Evolutionary conservation across 2,113 vertebrate species (phyloP).

Genomic region (Panurus biarmicus): DNA sequence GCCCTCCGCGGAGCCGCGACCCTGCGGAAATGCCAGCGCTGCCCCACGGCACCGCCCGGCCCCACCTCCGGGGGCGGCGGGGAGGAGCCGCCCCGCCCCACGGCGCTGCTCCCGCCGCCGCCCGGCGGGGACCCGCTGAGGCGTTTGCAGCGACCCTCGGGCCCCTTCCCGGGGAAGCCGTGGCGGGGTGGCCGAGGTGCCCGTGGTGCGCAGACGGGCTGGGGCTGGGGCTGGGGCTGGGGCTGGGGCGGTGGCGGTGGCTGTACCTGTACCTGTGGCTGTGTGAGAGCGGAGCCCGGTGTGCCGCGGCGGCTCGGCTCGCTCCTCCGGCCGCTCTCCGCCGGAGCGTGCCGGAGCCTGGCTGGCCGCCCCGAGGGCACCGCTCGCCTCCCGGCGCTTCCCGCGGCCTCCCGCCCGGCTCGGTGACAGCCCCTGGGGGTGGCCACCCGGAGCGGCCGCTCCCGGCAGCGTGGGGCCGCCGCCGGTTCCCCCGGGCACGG

Average conservation of each 20-base stretch:
- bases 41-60: not conserved
- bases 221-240: not conserved
- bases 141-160: accelerated
- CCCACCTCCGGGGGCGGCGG: not conserved
- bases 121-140: accelerated
- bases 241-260: too few relatives aligned
- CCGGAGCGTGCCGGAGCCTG: not conserved
- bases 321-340: not conserved
- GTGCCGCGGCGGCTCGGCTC: not conserved
- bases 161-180: accelerated
- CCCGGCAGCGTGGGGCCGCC: not conserved
- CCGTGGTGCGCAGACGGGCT: accelerated
- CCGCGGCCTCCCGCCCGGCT: not conserved
- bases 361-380: not conserved
- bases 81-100: not conserved
- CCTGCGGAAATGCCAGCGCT: not conserved
- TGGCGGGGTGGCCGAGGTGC: accelerated
- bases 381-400: not conserved
- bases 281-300: not conserved
- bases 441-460: not conserved
- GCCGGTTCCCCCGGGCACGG: not conserved
- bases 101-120: not conserved
- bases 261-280: too few relatives aligned
- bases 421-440: not conserved
- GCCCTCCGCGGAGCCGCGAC: accelerated